Percentiles rank a stretch among this genome's conserved stretches.
phyloP scores from a whole-genome alignment of 2,113 vertebrate genomes.

The Aix galericulata region DNA sequence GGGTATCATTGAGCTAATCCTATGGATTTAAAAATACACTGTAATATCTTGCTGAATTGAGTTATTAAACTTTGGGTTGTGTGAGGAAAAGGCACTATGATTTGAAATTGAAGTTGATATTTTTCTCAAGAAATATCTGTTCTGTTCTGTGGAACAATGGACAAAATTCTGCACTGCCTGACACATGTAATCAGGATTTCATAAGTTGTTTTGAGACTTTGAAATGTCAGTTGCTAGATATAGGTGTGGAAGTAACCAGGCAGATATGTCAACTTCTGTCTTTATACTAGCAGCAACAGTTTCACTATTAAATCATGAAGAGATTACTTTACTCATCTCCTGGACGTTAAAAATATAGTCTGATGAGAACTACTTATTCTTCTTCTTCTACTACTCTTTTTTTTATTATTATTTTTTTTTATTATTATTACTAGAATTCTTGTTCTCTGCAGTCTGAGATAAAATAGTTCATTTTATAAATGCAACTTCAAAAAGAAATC shows the following conservation, averaged over 20 bases:
- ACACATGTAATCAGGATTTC: not conserved
- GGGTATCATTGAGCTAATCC: conserved; percentile 22
- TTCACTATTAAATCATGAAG: not conserved
- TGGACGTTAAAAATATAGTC: conserved; percentile 35
- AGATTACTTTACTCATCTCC: conserved; percentile 13
- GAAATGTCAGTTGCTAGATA: not conserved
- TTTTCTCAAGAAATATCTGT: not conserved
- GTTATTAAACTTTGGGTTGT: not conserved
- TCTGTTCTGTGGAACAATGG: not conserved
- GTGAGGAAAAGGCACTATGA: not conserved
- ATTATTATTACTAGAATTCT: not conserved
- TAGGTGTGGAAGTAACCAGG: not conserved
- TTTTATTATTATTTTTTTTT: too few species aligned
- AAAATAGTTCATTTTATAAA: conserved; percentile 59
- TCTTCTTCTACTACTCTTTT: not conserved
- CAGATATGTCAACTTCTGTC: not conserved
- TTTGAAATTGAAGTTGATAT: not conserved
- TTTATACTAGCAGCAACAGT: not conserved
- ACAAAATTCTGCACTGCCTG: not conserved
- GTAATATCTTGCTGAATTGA: not conserved
- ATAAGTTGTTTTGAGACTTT: not conserved
- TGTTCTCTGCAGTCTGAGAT: conserved; percentile 43
- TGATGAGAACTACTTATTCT: not conserved
- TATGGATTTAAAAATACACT: conserved; percentile 15
- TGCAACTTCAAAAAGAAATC: conserved; percentile 56